Evolutionary conservation across 1,140 invertebrate genomes (phyloP), one percentile per base, ranked within the genome.

Genomic region (Ooceraea biroi): DNA sequence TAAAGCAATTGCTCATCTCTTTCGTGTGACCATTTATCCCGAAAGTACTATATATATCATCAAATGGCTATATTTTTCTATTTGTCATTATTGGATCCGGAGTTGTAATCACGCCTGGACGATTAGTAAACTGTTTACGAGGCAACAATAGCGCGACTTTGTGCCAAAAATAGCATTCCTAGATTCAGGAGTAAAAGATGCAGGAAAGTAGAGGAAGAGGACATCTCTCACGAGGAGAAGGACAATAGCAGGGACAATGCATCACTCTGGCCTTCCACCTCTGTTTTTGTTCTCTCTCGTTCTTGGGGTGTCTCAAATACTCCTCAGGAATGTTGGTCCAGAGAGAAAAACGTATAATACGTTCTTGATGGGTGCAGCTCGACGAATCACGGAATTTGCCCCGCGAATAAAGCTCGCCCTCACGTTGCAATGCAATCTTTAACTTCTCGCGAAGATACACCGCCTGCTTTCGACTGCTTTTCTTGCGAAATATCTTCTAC

Each of bases 121-220:
- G 58, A 63, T 82, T 41, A 36, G 76, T 27, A 80, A 80, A 84
- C 80, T 69, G 57, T 84, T 84, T 84, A 80, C 44, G 55, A 27
- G 27, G 41, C 36, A 27, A 80, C 74, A 84, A 80, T 84, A 19
- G 76, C 61, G 30, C 50, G 61, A 44, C 50, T 61, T 58, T 22
- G 5, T 82, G 36, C 19, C 11, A 36, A 30, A 30, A 11, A 36
- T n/a, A 19, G 46, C 44, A 17, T 61, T 82, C n/a, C 27, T 41
- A 19, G n/a, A 63, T 82, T 61, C 68, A 48, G 3, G 41, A 22
- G 52, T 73, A 73, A 82, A 74, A 82, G 68, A 50, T 82, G 69
- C 44, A 82, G 69, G 58, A 61, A 63, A 61, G 30, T 30, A 55
- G 36, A 82, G 57, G 60, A n/a, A 17, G 36, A 72, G 44, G 60